A percentile compares a stretch with the other conserved stretches of the same genome.
phyloP scores from a whole-genome alignment of 2,113 vertebrate species.

The Nematolebias whitei region DNA sequence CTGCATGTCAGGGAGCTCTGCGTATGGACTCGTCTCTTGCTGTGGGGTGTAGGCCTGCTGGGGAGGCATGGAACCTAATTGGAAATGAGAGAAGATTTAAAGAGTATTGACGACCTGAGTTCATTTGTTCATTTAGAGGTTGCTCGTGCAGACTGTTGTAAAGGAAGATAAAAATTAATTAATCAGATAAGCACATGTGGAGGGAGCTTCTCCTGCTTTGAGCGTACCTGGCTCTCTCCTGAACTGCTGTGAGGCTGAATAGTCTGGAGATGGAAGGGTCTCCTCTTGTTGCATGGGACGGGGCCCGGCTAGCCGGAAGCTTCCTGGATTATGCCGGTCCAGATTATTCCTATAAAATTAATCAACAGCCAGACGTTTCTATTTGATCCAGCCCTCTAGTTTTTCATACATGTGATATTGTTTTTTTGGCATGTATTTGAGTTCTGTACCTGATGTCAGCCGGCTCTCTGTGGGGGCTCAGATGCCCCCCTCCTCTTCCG shows the following conservation, averaged over 20 bases:
- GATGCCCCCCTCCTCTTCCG: slow-evolving; percentile 43
- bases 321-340: slow-evolving; percentile 37
- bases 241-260: slow-evolving; percentile 37
- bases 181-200: background rate
- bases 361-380: background rate
- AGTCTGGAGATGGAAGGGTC: slow-evolving; percentile 37
- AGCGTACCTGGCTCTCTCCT: slow-evolving; percentile 51
- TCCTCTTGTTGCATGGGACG: slow-evolving; percentile 26
- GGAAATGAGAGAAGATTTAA: background rate
- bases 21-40: slow-evolving; percentile 10
- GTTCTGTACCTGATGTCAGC: slow-evolving; percentile 63
- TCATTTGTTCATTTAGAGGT: background rate
- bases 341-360: slow-evolving; percentile 62
- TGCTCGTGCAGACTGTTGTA: background rate
- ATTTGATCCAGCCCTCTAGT: background rate
- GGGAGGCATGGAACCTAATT: slow-evolving; percentile 26
- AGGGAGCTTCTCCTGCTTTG: background rate
- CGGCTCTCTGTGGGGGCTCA: slow-evolving; percentile 33
- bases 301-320: slow-evolving; percentile 33
- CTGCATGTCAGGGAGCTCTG: slow-evolving; percentile 6
- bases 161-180: background rate
- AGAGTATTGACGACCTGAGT: background rate
- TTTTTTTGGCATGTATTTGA: too few species aligned
- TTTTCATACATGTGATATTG: background rate
- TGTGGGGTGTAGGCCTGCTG: slow-evolving; percentile 7